Base-by-base conservation (phyloP, 2,113 vertebrate species). In the Pao palembangensis region DNA sequence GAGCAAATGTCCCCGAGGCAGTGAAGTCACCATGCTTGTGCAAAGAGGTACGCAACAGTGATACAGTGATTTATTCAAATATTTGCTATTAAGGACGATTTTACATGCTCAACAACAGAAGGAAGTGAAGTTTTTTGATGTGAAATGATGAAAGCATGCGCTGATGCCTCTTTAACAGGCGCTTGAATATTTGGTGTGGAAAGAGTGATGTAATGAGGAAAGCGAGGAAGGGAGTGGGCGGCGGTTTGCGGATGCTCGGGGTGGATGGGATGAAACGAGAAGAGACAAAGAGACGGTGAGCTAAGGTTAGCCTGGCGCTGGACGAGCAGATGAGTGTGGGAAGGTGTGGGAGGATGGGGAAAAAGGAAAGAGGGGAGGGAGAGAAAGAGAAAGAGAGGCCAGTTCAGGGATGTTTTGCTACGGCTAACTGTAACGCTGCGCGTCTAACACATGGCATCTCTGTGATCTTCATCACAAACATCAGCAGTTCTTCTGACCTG, bases 1-100 rank as follows among this genome's bases (percentile, higher is more conserved):
- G 82, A 95, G 96, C 73, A 96, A 98, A 82, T 98, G 96, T 85
- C 94, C 95, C 3, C 90, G 95, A 80, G 97, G 97, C 52, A 97
- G 93, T 0, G 96, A 98, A 75, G 96, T 98, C 81, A 98, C 96
- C 0, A 86, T 99, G 89, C 86, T 98, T 76, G 96, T 99, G 70
- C 97, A 99, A 68, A 94, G 97, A 93, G 97, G 97, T 98, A 82
- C 43, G 43, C 28, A 31, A 31, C 28, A 5, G 6, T 8, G 28
- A 31, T 31, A 1, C 28, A 31, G 28, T 7, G 8, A 23, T 23
- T 23, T 23, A 23, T 23, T 2, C 10, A 10, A 4, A 53, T 44
- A 49, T 51, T 42, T 57, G 23, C 44, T 23, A 25, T 25, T 55
- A 51, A 20, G 14, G 47, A 7, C 7, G 16, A 43, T 43, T 31